Percentiles rank a stretch among this genome's conserved stretches.
These are phyloP conservation scores for Ciconia stormi DNA, from an alignment of 2,113 vertebrate genomes.

Conservation along the genomic window DNA sequence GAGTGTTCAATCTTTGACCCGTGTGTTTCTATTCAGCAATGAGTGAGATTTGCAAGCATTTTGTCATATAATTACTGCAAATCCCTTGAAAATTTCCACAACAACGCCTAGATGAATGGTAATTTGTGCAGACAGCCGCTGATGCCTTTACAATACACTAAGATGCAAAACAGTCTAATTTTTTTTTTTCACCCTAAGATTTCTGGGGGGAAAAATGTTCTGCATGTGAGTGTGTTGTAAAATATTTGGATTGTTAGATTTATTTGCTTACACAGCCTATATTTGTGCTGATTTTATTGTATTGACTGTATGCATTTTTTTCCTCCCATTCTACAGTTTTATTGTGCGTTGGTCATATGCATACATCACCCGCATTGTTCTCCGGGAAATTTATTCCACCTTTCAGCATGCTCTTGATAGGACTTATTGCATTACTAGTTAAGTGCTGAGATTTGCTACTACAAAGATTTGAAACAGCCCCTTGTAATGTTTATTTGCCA, in stretches of 20 bases:
- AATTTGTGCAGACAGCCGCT: conserved; percentile 84
- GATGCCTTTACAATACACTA: conserved; percentile 65
- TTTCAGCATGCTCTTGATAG: conserved; percentile 76
- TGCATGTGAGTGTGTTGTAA: conserved; percentile 34
- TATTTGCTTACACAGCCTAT: conserved; percentile 76
- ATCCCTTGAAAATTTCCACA: conserved; percentile 96
- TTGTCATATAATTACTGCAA: conserved; percentile 99
- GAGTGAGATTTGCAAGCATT: conserved; percentile 95
- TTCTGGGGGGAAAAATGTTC: conserved; percentile 44
- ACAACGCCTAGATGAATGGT: conserved; percentile 87
- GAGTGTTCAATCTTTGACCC: conserved; percentile 97
- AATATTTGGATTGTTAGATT: conserved; percentile 78
- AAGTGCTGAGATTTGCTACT: conserved; percentile 72
- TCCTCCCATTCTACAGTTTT: conserved; percentile 74
- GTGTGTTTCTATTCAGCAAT: conserved; percentile 93
- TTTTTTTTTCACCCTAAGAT: conserved; percentile 56
- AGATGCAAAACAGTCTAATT: conserved; percentile 73
- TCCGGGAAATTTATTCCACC: conserved; percentile 76
- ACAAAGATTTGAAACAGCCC: conserved; percentile 49
- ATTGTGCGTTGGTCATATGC: conserved; percentile 75
- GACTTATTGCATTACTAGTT: conserved; percentile 72
- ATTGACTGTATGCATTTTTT: conserved; percentile 78
- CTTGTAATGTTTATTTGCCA: conserved; percentile 60
- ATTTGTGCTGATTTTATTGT: conserved; percentile 81
- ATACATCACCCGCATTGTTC: conserved; percentile 81